phyloP scores from a whole-genome alignment of 2,797 vertebrate species.

The Takifugu ocellatus region DNA sequence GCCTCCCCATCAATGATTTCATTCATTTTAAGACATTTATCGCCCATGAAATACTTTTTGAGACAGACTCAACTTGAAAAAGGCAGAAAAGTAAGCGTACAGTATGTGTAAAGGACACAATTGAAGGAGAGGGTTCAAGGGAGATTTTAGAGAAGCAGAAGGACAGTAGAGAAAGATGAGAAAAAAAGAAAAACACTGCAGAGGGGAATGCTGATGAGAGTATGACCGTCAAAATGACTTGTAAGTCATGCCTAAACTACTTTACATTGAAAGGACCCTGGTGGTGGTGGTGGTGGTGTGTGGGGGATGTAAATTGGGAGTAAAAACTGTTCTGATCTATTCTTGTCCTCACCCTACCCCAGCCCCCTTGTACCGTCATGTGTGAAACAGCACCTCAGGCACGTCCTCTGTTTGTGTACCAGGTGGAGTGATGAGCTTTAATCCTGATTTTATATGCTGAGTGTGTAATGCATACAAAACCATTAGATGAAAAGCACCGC shows the following conservation, averaged over 20 bases:
- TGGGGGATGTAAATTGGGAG: constrained; percentile 12
- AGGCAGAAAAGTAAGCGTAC: neutral
- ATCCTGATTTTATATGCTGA: neutral
- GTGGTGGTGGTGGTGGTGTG: constrained; percentile 3
- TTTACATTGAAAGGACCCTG: constrained; percentile 14
- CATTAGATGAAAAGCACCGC: neutral
- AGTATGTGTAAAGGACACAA: neutral
- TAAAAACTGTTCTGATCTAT: constrained; percentile 51
- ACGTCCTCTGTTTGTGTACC: neutral
- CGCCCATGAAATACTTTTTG: neutral
- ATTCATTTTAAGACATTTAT: too few relatives aligned
- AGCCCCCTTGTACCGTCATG: constrained; percentile 12
- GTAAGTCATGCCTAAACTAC: constrained; percentile 5
- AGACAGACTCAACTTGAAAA: neutral
- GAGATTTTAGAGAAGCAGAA: constrained; percentile 6
- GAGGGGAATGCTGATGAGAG: constrained; percentile 1
- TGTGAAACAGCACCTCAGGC: constrained; percentile 57
- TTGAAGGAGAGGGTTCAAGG: neutral
- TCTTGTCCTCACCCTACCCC: constrained; percentile 40
- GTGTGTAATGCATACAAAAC: neutral
- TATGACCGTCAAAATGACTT: constrained; percentile 12
- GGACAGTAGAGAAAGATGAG: constrained; percentile 18
- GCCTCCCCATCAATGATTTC: too few relatives aligned
- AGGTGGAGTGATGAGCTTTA: neutral
- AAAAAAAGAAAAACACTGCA: constrained; percentile 1